Evolutionary conservation across 2,113 vertebrate genomes (phyloP).

Genomic region (Sylvilagus bachmani): DNA sequence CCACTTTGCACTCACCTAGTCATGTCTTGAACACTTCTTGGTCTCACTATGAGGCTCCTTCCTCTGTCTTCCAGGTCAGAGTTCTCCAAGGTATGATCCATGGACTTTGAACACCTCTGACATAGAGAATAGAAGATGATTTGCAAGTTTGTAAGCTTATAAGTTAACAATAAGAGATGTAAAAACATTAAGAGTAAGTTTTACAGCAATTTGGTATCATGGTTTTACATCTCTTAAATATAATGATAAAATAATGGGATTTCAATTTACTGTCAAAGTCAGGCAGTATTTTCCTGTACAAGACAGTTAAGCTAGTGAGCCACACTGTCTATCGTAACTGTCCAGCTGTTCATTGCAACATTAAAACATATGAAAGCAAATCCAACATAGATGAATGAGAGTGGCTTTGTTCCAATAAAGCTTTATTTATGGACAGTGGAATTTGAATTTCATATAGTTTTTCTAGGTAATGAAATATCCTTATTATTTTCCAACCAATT

Average conservation of each 20-base stretch:
- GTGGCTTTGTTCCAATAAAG: not conserved
- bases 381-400: too few species aligned
- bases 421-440: not conserved
- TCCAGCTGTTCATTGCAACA: not conserved
- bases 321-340: not conserved
- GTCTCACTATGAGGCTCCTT: not conserved
- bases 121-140: too few species aligned
- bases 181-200: not conserved
- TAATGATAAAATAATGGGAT: not conserved
- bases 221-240: not conserved
- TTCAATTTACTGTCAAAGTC: not conserved
- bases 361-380: not conserved
- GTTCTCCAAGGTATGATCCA: not conserved
- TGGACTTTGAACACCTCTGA: too few species aligned
- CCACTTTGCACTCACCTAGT: not conserved
- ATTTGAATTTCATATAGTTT: not conserved
- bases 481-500: not conserved
- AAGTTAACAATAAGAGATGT: not conserved
- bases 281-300: not conserved
- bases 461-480: not conserved
- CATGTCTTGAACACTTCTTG: too few species aligned
- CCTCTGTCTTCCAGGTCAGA: not conserved
- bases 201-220: not conserved
- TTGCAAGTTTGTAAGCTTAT: too few species aligned
- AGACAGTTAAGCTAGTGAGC: not conserved